Evolutionary conservation across 2,888 invertebrate genomes (phyloP).

Genomic region (Pelosia muscerda): DNA sequence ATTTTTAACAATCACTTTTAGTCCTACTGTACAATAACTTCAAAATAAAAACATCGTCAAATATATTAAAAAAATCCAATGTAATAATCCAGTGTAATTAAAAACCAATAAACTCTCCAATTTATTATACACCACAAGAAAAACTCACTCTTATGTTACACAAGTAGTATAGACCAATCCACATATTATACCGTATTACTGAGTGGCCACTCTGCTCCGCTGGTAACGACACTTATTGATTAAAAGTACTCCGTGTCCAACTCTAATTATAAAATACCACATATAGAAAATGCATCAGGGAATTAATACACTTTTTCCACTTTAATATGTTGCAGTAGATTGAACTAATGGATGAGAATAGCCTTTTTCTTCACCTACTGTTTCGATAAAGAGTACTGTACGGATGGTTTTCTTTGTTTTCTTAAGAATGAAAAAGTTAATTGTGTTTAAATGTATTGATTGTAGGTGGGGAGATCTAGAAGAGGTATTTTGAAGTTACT

Average conservation of each 20-base stretch:
- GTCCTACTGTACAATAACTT: no score
- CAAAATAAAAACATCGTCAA: no score
- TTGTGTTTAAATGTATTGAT: neutral
- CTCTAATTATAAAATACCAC: constrained; percentile 17
- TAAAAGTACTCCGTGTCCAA: constrained; percentile 32
- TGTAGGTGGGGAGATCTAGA: no score
- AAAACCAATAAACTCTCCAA: no score
- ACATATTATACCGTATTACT: constrained; percentile 14
- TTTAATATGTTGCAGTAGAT: constrained; percentile 3
- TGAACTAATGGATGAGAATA: constrained; percentile 2
- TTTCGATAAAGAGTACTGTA: neutral
- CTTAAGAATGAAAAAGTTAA: neutral
- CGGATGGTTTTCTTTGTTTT: neutral
- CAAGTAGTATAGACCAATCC: constrained; percentile 5
- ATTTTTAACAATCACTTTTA: no score
- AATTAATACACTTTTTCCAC: constrained; percentile 47
- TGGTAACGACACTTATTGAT: constrained; percentile 53
- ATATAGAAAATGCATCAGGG: constrained; percentile 34
- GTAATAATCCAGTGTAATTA: no score
- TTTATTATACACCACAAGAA: no score
- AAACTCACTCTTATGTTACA: neutral
- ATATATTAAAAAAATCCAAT: no score
- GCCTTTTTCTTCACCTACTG: neutral
- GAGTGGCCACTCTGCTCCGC: constrained; percentile 39
- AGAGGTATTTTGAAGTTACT: no score